Conservation (phyloP, 2,113 vertebrate species). For the Zosterops pallidus region DNA sequence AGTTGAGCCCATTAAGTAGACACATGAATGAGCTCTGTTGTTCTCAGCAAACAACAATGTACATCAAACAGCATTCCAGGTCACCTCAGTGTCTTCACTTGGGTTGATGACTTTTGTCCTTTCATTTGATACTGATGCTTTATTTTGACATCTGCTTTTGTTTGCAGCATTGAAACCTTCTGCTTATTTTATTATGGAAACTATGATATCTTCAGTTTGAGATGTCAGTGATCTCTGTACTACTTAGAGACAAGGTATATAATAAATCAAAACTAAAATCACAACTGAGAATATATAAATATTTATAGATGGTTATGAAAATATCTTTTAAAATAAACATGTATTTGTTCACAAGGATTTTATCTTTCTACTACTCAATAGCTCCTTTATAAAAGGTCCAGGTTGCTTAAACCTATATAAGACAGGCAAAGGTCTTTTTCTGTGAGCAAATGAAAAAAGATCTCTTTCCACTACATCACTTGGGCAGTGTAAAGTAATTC, state of each 20-base stretch:
- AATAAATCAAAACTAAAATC: background rate
- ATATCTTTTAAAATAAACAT: background rate
- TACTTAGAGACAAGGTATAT: background rate
- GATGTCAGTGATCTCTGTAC: background rate
- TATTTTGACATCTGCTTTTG: background rate
- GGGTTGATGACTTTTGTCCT: background rate
- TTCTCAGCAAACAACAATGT: background rate
- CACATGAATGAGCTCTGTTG: background rate
- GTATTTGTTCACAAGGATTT: background rate
- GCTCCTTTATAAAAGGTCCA: background rate
- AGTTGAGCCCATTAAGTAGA: background rate
- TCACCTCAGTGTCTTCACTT: background rate
- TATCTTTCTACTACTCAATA: background rate
- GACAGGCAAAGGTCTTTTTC: background rate
- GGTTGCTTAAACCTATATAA: background rate
- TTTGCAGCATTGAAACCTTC: background rate
- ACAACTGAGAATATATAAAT: background rate
- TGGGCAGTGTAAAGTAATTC: background rate
- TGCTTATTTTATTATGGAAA: background rate
- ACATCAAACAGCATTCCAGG: background rate
- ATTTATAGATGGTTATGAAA: background rate
- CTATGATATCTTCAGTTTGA: background rate
- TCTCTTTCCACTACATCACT: background rate
- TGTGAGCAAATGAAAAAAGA: background rate
- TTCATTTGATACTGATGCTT: background rate